phyloP scores from a whole-genome alignment of 1,140 invertebrate species.

The Mizuhopecten yessoensis region DNA sequence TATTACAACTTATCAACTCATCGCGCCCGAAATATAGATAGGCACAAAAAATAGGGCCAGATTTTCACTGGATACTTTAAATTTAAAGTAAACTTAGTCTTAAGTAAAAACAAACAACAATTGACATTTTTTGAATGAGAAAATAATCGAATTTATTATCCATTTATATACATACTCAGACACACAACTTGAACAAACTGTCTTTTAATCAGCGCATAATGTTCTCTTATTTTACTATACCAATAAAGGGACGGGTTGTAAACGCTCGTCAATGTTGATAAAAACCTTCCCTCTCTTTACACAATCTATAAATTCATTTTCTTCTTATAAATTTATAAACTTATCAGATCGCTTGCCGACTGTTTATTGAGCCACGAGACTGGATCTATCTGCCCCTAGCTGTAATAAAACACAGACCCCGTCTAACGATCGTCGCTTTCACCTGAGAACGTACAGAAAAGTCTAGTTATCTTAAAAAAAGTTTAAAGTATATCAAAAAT shows the following conservation, averaged over 20 bases:
- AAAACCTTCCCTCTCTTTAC: background rate
- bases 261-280: background rate
- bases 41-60: too few species aligned
- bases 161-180: background rate
- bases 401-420: background rate
- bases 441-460: background rate
- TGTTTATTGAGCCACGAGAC: background rate
- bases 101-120: background rate
- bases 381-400: background rate
- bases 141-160: slow-evolving; percentile 28
- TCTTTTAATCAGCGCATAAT: background rate
- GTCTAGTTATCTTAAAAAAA: too few species aligned
- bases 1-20: too few species aligned
- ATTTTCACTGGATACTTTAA: background rate
- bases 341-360: slow-evolving; percentile 11
- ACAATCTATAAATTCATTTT: background rate
- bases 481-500: too few species aligned
- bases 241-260: background rate
- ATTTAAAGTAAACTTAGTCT: background rate
- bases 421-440: background rate
- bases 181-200: background rate
- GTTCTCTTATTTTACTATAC: background rate
- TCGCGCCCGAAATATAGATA: too few species aligned
- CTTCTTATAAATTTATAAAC: slow-evolving; percentile 36
- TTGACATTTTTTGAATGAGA: background rate